Conservation (phyloP, 2,113 vertebrate genomes). For the Nettapus auritus region DNA sequence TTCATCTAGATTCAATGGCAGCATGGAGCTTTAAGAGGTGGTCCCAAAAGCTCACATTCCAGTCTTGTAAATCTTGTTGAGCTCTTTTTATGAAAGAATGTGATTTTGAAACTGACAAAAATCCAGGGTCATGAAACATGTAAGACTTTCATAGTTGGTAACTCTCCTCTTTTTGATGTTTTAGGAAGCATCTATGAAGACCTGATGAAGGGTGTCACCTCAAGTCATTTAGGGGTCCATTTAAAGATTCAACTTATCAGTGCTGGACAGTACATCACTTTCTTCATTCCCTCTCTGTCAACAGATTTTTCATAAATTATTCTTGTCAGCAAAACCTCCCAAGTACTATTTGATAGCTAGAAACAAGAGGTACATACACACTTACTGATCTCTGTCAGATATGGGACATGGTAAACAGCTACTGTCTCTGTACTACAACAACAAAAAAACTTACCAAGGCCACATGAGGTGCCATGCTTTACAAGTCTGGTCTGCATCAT, state of each 20-base stretch:
- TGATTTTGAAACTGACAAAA: neutral
- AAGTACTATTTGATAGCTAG: neutral
- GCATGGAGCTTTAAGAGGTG: neutral
- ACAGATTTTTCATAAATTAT: neutral
- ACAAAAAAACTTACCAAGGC: neutral
- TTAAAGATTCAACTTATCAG: neutral
- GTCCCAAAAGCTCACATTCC: neutral
- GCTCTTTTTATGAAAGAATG: neutral
- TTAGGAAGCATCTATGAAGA: neutral
- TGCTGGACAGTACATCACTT: neutral
- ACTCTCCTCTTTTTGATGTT: neutral
- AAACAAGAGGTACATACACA: neutral
- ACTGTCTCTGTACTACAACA: neutral
- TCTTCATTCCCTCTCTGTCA: neutral
- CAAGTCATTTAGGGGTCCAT: neutral
- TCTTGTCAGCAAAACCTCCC: neutral
- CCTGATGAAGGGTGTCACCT: neutral
- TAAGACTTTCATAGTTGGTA: neutral
- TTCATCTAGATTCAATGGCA: neutral
- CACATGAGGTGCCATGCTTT: neutral
- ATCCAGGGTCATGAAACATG: neutral
- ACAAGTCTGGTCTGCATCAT: neutral
- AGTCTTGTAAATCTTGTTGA: neutral
- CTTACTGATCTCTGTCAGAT: neutral
- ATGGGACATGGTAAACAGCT: neutral